These are phyloP conservation scores for Panagrolaimus sp. DNA, from an alignment of 1,140 invertebrate genomes.

Conservation along the genomic window DNA sequence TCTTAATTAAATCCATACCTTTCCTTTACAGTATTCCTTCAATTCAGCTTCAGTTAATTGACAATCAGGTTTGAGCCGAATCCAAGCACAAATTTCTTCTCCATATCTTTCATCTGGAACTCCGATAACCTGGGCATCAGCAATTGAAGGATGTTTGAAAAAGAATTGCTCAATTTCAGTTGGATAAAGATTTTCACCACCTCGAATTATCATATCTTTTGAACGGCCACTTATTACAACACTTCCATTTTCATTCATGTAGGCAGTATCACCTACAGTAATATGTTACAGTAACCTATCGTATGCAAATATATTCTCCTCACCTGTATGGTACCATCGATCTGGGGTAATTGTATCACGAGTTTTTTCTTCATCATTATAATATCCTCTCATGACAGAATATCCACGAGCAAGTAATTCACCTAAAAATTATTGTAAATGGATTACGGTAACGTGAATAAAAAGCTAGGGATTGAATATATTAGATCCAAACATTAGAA, in stretches of 20 bases:
- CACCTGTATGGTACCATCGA: slow-evolving; percentile 81
- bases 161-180: slow-evolving; percentile 77
- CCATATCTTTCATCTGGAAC: slow-evolving; percentile 73
- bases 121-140: slow-evolving; percentile 65
- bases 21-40: no score
- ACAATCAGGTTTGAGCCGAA: slow-evolving; percentile 62
- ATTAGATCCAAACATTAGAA: no score
- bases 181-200: slow-evolving; percentile 80
- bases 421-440: no score
- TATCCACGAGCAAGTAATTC: slow-evolving; percentile 67
- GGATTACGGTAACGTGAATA: no score
- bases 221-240: slow-evolving; percentile 72
- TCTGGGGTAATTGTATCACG: slow-evolving; percentile 68
- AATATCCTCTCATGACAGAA: slow-evolving; percentile 75
- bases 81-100: slow-evolving; percentile 75
- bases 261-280: slow-evolving; percentile 62
- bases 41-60: no score
- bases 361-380: slow-evolving; percentile 74
- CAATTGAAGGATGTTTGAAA: slow-evolving; percentile 70
- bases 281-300: no score
- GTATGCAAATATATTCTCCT: no score
- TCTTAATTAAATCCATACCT: no score
- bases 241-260: slow-evolving; percentile 72
- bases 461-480: no score
- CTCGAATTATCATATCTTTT: slow-evolving; percentile 81